Percentiles rank a stretch among this genome's conserved stretches.
phyloP scores from a whole-genome alignment of 2,888 invertebrate species.

The Platycheirus albimanus region DNA sequence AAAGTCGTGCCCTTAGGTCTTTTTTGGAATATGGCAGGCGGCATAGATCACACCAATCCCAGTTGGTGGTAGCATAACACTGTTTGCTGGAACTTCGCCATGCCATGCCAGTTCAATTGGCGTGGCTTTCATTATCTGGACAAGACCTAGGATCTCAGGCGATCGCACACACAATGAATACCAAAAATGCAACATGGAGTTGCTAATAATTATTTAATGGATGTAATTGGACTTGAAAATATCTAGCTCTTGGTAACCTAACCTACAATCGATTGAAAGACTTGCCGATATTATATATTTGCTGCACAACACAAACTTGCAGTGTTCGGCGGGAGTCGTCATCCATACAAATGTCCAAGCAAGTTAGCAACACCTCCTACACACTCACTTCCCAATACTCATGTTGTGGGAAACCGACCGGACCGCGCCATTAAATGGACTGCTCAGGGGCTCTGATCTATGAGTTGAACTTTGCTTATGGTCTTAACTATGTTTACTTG shows the following conservation, averaged over 20 bases:
- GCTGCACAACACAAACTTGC: neutral
- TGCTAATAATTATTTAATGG: constrained; percentile 38
- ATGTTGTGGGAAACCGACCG: no score
- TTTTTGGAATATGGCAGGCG: constrained; percentile 33
- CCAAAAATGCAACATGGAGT: neutral
- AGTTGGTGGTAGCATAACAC: constrained; percentile 28
- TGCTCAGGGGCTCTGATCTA: constrained; percentile 48
- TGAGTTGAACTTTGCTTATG: constrained; percentile 46
- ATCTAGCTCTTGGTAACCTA: neutral
- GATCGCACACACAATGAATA: constrained; percentile 2
- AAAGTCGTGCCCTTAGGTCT: constrained; percentile 42
- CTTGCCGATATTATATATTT: neutral
- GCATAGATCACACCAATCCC: constrained; percentile 66
- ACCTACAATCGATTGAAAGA: constrained; percentile 13
- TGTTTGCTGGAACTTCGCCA: neutral
- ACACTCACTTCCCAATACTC: neutral
- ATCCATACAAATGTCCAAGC: constrained; percentile 8
- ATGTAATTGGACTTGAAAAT: constrained; percentile 24
- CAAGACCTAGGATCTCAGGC: constrained; percentile 5
- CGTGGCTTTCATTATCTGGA: constrained; percentile 36
- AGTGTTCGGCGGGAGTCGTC: neutral
- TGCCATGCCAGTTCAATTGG: constrained; percentile 20
- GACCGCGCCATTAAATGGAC: constrained; percentile 36
- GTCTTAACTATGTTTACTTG: constrained; percentile 42
- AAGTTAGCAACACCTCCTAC: constrained; percentile 60